Base-by-base conservation (phyloP, 2,113 vertebrate species). In the Cottus gobio region DNA sequence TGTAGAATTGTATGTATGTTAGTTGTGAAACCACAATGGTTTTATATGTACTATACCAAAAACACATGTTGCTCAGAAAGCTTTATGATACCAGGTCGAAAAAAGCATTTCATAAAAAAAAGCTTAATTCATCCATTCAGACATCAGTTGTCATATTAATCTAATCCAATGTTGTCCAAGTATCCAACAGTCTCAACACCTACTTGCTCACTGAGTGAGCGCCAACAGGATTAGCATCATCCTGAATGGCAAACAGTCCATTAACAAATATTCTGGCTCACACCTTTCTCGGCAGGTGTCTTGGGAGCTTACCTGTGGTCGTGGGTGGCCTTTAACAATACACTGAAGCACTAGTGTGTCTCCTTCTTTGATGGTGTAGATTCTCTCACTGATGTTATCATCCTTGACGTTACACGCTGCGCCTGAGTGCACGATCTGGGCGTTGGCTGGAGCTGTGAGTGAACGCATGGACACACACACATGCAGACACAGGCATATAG, bases 321-420 rank as follows among this genome's bases (percentile, higher is more conserved):
- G 95, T 24, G 98, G 98, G 83, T 99, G 98, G 83, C 98, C 98
- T 26, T 96, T 98, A 78, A 99, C 96, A 50, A 99, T 96, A 82
- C 98, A 99, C 92, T 98, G 97, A 75, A 99, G 95, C 62, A 97
- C 94, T 5, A 99, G 92, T 0, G 94, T 99, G 94, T 98, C 97
- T 20, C 97, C 97, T 88, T 99, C 98, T 31, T 97, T 97, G 92
- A 99, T 99, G 66, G 98, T 99, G 94, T 99, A 99, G 88, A 99
- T 98, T 0, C 97, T 95, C 85, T 99, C 98, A 0, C 97, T 99
- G 94, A 99, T 96, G 92, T 97, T 98, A 90, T 99, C 98, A 80
- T 99, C 97, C 83, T 99, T 99, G 84, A 99, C 97, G 90, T 98
- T 97, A 2, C 98, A 99, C 0, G 98, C 98, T 79, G 98, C 98